A percentile compares a stretch with the other conserved stretches of the same genome.
These are phyloP conservation scores for Carcharodon carcharias DNA, from an alignment of 2,797 vertebrate species.

Conservation along the genomic window DNA sequence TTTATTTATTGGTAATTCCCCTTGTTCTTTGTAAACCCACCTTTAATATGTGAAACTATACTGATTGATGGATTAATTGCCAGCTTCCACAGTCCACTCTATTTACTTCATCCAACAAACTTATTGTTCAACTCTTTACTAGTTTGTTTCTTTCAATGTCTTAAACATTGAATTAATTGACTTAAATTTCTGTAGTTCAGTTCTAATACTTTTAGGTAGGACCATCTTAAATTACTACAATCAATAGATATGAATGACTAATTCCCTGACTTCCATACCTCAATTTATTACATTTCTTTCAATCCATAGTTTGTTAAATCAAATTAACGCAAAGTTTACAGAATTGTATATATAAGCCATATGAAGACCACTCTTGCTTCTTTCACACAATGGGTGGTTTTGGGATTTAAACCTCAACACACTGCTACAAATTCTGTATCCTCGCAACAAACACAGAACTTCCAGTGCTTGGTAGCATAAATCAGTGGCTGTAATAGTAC, in stretches of 20 bases:
- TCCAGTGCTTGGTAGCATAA: neutral
- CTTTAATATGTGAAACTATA: neutral
- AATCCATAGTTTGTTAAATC: neutral
- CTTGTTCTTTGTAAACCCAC: neutral
- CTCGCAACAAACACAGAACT: neutral
- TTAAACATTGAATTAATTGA: neutral
- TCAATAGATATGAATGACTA: neutral
- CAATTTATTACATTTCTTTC: neutral
- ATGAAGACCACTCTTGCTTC: neutral
- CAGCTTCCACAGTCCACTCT: neutral
- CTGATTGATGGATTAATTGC: neutral
- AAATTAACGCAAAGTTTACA: neutral
- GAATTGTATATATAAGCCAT: neutral
- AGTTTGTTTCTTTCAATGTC: neutral
- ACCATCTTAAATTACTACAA: neutral
- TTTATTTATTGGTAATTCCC: neutral
- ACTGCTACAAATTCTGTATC: neutral
- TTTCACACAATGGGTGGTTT: neutral
- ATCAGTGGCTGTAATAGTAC: neutral
- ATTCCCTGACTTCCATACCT: neutral
- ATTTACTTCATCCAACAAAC: neutral
- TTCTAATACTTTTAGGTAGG: neutral
- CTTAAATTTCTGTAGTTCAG: neutral
- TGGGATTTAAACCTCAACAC: neutral
- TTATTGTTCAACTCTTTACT: neutral